Evolutionary conservation across 2,113 vertebrate genomes (phyloP), one percentile per base, ranked within the genome.

Genomic region (Dendrocopos noguchii): DNA sequence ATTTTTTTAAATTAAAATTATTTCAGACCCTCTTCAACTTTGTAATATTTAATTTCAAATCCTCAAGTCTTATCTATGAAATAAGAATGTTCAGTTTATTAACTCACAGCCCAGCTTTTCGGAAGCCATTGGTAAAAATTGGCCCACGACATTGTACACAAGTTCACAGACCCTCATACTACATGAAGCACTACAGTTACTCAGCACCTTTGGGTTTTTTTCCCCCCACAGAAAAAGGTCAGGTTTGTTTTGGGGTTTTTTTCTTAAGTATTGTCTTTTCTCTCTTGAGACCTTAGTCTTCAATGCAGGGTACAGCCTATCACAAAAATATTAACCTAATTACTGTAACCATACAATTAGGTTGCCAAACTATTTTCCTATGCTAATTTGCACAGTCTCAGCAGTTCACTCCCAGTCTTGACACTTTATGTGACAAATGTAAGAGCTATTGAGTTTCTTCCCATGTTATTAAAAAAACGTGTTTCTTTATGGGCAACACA

Each of bases 1-100:
- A 39, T 2, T 3, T 47, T 60, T 25, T 76, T 81, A 28, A 31
- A 31, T 47, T 12, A 31, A 83, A 93, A 80, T 2, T 4, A 39
- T 79, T 74, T 80, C 31, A 61, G 10, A 47, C 11, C 18, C 9
- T 16, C 11, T 74, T 16, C 2, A 57, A 0, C 7, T 68, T 73
- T 6, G 22, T 42, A 61, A 70, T 9, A 46, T 44, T 73, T 81
- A 7, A 52, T 84, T 82, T 71, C 27, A 77, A 84, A 88, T 73
- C 36, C 20, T 79, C 53, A 20, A 3, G 4, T 17, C 53, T 28
- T 34, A 44, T 10, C 36, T 19, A 44, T 0, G 0, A 80, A 75
- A 67, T 31, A 61, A 60, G 10, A 4, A 74, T 5, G 36, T 29
- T 31, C 15, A 31, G 12, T 60, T n/a, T 14, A 19, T 31, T 19